Evolutionary conservation across 2,797 vertebrate species (phyloP).

Genomic region (Takifugu ocellatus): DNA sequence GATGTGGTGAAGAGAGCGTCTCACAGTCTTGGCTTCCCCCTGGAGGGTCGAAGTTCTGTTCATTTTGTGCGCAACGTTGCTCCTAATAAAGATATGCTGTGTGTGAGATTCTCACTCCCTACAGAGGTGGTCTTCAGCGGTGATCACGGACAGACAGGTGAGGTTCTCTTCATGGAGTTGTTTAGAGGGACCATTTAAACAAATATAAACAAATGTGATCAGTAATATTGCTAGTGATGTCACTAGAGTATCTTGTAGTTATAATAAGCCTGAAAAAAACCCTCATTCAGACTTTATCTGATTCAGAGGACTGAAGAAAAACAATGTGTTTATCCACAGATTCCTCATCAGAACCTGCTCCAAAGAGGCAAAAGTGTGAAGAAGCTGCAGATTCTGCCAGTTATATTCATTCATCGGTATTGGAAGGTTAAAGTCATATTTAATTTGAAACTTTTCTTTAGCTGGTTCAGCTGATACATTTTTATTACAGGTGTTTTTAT

Average conservation of each 20-base stretch:
- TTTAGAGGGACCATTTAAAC: background rate
- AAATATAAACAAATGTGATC: too few relatives aligned
- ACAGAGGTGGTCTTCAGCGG: conserved; percentile 78
- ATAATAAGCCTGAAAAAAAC: too few relatives aligned
- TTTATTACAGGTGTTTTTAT: background rate
- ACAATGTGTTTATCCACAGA: conserved; percentile 54
- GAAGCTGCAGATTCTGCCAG: conserved; percentile 37
- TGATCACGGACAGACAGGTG: conserved; percentile 70
- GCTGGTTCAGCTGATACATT: background rate
- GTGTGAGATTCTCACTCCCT: conserved; percentile 86
- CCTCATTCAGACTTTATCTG: too few relatives aligned
- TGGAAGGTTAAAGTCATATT: background rate
- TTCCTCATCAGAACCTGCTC: conserved; percentile 73
- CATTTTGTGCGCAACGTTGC: conserved; percentile 91
- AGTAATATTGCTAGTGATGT: too few relatives aligned
- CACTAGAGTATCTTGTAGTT: too few relatives aligned
- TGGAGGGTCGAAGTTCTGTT: conserved; percentile 77
- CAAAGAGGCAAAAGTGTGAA: conserved; percentile 81
- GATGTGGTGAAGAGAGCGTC: conserved; percentile 82
- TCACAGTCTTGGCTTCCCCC: conserved; percentile 71
- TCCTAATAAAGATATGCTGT: conserved; percentile 97
- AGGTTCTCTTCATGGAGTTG: conserved; percentile 33
- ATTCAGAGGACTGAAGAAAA: background rate
- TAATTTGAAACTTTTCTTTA: conserved; percentile 7
- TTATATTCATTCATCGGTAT: background rate